A percentile compares a stretch with the other conserved stretches of the same genome.
Evolutionary conservation across 2,797 vertebrate genomes (phyloP).

Genomic region (Pagetopsis macropterus): DNA sequence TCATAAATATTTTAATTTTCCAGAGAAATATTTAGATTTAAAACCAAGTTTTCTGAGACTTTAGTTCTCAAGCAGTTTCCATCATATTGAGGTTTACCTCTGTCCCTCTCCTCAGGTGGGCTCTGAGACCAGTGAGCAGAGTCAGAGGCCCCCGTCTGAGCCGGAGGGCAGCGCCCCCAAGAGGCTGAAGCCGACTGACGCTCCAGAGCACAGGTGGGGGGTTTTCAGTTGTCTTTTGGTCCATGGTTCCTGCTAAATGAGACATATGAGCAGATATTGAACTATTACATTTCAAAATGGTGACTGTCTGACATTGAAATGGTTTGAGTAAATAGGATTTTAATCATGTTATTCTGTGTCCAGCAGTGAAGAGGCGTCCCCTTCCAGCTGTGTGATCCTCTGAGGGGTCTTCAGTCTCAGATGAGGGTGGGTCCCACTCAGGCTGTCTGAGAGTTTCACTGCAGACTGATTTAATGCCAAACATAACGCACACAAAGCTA

Average conservation of each 20-base stretch:
- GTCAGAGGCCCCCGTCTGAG: constrained; percentile 47
- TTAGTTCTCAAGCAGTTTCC: not conserved
- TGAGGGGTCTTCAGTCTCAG: constrained; percentile 45
- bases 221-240: not conserved
- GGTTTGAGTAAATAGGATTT: not conserved
- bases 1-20: not conserved
- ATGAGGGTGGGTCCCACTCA: not conserved
- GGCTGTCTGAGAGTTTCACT: constrained; percentile 17
- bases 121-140: constrained; percentile 70
- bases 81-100: not conserved
- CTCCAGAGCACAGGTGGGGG: constrained; percentile 69
- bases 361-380: constrained; percentile 54
- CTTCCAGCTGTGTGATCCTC: constrained; percentile 78
- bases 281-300: too few relatives aligned
- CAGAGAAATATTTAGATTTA: not conserved
- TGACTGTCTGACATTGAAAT: not conserved
- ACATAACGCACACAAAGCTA: not conserved
- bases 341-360: constrained; percentile 22
- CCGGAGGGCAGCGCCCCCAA: constrained; percentile 83
- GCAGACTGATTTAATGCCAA: constrained; percentile 9
- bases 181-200: constrained; percentile 77
- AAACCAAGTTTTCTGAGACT: not conserved
- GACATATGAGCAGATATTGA: too few relatives aligned
- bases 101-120: constrained; percentile 63
- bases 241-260: not conserved